These are phyloP conservation scores for Dicerorhinus sumatrensis DNA, from an alignment of 2,113 vertebrate species.

Conservation along the genomic window DNA sequence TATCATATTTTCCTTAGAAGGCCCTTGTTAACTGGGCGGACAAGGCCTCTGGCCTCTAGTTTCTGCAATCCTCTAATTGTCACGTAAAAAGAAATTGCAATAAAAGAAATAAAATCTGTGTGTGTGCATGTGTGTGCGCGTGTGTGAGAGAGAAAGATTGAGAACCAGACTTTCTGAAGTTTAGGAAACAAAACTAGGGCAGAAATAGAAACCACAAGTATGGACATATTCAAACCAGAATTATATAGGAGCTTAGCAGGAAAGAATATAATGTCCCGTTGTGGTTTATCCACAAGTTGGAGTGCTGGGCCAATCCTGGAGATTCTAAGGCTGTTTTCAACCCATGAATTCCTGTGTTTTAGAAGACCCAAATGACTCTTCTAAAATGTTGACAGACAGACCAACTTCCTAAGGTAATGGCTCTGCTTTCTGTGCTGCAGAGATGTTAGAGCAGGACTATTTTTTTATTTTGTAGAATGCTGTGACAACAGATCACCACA, in stretches of 20 bases:
- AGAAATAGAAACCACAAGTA: slow-evolving; percentile 79
- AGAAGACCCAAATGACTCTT: not conserved
- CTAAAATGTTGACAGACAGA: not conserved
- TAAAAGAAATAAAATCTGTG: not conserved
- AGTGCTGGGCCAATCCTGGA: not conserved
- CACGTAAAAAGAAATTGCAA: not conserved
- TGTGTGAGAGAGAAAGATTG: not conserved
- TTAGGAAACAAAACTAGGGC: slow-evolving; percentile 70
- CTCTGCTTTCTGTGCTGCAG: not conserved
- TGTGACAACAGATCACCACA: not conserved
- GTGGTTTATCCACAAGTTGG: slow-evolving; percentile 70
- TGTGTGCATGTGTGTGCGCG: not conserved
- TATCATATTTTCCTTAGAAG: not conserved
- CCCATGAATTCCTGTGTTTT: slow-evolving; percentile 56
- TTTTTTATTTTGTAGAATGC: not conserved
- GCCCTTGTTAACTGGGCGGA: not conserved
- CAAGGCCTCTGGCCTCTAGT: not conserved
- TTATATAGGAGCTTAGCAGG: slow-evolving; percentile 66
- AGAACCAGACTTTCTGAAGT: slow-evolving; percentile 49
- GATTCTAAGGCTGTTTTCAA: slow-evolving; percentile 63
- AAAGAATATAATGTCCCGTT: slow-evolving; percentile 74
- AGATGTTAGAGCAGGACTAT: not conserved
- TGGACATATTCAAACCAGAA: slow-evolving; percentile 74
- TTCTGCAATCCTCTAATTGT: not conserved
- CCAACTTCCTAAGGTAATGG: not conserved